phyloP scores from a whole-genome alignment of 2,113 vertebrate genomes.

The Uropsilus gracilis region DNA sequence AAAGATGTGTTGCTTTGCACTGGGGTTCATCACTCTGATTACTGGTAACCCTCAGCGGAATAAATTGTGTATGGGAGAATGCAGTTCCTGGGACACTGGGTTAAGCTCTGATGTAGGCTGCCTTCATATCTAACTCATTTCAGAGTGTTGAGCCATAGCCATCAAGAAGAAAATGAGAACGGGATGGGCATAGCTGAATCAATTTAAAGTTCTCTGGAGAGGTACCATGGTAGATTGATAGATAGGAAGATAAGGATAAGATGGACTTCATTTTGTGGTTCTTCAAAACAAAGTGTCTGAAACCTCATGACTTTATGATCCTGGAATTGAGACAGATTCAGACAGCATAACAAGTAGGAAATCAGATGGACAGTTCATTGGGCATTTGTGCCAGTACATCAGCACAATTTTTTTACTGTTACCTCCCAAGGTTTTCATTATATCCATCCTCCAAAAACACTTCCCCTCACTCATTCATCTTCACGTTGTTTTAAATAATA shows the following conservation, averaged over 20 bases:
- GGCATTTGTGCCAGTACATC: not conserved
- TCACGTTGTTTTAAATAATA: not conserved
- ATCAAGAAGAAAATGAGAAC: not conserved
- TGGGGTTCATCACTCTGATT: not conserved
- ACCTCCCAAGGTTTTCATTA: not conserved
- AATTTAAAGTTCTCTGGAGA: not conserved
- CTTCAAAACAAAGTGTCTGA: not conserved
- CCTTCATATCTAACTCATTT: not conserved
- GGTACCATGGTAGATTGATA: too few species aligned
- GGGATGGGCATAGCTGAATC: not conserved
- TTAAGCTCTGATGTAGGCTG: not conserved
- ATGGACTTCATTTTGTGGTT: not conserved
- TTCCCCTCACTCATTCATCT: not conserved
- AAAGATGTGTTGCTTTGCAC: not conserved
- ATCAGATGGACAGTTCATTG: not conserved
- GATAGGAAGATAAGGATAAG: not conserved
- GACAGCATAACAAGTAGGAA: not conserved
- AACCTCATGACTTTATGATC: not conserved
- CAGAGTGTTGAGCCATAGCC: not conserved
- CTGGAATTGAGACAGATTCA: not conserved
- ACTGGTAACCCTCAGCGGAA: not conserved
- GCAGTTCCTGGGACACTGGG: fast-evolving
- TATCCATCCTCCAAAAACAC: not conserved
- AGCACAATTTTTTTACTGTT: not conserved
- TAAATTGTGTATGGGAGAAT: not conserved